Conservation (phyloP, 2,113 vertebrate species). For the Microtus ochrogaster region DNA sequence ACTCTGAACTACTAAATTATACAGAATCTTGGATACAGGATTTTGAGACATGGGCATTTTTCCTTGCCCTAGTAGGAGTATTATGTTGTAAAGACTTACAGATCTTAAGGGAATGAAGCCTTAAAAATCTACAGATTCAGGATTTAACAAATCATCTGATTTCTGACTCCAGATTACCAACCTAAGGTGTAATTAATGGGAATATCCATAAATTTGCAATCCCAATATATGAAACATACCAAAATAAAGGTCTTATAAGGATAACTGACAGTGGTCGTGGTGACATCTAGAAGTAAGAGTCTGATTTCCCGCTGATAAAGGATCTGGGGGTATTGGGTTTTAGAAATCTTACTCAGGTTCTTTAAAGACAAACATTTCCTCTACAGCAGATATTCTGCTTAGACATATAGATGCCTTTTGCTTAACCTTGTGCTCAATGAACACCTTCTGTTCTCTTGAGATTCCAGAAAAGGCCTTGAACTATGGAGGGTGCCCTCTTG, state of each 20-base stretch:
- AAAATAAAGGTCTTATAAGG: not conserved
- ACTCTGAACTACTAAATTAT: not conserved
- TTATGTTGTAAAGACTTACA: not conserved
- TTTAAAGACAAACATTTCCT: not conserved
- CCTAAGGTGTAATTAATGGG: slow-evolving; percentile 14
- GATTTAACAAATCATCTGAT: not conserved
- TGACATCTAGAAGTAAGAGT: not conserved
- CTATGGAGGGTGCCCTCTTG: not conserved
- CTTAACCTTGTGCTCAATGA: not conserved
- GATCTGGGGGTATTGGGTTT: not conserved
- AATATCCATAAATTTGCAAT: not conserved
- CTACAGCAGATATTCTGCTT: not conserved
- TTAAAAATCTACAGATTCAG: not conserved
- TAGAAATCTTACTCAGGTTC: not conserved
- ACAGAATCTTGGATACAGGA: not conserved
- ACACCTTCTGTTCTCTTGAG: not conserved
- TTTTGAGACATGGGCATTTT: not conserved
- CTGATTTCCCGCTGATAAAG: not conserved
- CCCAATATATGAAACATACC: not conserved
- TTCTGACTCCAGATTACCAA: slow-evolving; percentile 16
- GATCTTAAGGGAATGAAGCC: not conserved
- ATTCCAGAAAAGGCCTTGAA: not conserved
- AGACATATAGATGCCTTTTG: not conserved
- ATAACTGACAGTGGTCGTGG: not conserved
- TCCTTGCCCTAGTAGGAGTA: not conserved